Evolutionary conservation across 2,888 invertebrate genomes (phyloP).

Genomic region (Adelognathus sp.): DNA sequence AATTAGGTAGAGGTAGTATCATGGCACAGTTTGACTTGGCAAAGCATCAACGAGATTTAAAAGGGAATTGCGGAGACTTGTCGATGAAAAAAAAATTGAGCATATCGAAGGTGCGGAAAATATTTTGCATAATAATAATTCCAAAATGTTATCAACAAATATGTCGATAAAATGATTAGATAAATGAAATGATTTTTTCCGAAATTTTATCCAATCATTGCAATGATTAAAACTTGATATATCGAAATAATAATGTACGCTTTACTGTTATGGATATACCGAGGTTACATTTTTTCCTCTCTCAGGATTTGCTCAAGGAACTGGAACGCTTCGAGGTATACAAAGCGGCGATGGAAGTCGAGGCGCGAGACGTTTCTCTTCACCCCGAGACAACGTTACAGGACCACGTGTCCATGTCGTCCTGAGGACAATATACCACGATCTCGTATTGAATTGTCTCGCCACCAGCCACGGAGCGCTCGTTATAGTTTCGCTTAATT

Average conservation of each 20-base stretch:
- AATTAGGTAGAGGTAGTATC: too few relatives aligned
- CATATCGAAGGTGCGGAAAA: too few relatives aligned
- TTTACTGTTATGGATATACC: constrained; percentile 1
- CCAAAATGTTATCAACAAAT: too few relatives aligned
- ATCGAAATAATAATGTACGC: constrained; percentile 45
- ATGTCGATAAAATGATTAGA: too few relatives aligned
- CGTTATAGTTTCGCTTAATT: constrained; percentile 31
- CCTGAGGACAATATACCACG: constrained; percentile 10
- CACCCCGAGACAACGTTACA: constrained; percentile 12
- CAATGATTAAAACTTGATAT: background rate
- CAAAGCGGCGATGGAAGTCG: constrained; percentile 40
- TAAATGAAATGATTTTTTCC: too few relatives aligned
- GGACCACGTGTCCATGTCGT: constrained; percentile 38
- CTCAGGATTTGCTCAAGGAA: constrained; percentile 80
- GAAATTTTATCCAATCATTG: background rate
- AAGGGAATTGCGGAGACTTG: too few relatives aligned
- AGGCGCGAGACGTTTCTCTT: constrained; percentile 29
- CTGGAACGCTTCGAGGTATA: constrained; percentile 74
- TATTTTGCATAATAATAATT: too few relatives aligned
- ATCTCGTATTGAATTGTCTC: constrained; percentile 15
- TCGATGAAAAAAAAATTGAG: too few relatives aligned
- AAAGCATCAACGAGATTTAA: too few relatives aligned
- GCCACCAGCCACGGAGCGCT: background rate
- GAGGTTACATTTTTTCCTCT: constrained; percentile 50
- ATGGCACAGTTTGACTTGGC: too few relatives aligned